Conservation (phyloP, 2,888 invertebrate genomes). For the Eupithecia tripunctaria region DNA sequence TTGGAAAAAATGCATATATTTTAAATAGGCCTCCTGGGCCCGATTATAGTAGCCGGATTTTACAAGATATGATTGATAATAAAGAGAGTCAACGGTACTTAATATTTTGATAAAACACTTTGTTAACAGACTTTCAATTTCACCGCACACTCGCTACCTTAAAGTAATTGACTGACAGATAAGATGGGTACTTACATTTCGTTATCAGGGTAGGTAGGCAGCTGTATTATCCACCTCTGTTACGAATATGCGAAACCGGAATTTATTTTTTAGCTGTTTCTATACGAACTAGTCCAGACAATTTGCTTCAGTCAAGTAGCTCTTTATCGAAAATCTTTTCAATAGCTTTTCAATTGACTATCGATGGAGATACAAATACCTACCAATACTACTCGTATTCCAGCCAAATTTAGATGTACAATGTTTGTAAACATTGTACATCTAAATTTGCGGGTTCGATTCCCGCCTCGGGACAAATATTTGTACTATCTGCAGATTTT, state of each 20-base stretch:
- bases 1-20: too few relatives aligned
- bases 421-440: too few relatives aligned
- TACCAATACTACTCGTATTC: too few relatives aligned
- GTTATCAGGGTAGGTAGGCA: background rate
- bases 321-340: background rate
- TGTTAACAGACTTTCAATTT: background rate
- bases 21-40: too few relatives aligned
- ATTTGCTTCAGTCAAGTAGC: background rate
- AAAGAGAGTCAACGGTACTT: background rate
- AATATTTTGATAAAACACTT: background rate
- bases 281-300: background rate
- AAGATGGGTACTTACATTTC: background rate
- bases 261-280: background rate
- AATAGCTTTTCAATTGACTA: background rate
- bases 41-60: background rate
- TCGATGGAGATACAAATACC: background rate
- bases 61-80: background rate
- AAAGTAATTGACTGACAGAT: slow-evolving; percentile 4
- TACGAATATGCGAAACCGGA: background rate
- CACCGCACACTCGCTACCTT: background rate
- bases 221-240: background rate
- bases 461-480: too few relatives aligned
- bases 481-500: too few relatives aligned
- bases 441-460: too few relatives aligned
- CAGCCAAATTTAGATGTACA: too few relatives aligned